Evolutionary conservation across 2,888 invertebrate genomes (phyloP).

Genomic region (Petrolisthes cinctipes): DNA sequence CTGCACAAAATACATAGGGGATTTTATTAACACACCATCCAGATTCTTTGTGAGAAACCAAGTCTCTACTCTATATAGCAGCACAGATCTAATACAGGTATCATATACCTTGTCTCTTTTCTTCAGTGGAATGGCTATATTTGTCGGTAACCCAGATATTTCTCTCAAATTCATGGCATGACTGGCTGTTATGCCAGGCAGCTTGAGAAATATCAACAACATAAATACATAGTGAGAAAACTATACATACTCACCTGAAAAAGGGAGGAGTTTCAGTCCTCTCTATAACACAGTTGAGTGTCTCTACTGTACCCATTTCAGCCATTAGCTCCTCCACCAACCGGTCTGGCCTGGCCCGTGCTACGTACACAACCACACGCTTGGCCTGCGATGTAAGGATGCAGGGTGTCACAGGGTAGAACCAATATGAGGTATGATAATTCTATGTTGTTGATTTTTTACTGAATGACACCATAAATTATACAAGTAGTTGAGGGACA

Average conservation of each 20-base stretch:
- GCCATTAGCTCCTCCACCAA: constrained; percentile 97
- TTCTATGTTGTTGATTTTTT: constrained; percentile 66
- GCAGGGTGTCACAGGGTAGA: constrained; percentile 65
- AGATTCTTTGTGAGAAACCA: no score
- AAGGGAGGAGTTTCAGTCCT: constrained; percentile 98
- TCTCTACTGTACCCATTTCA: constrained; percentile 96
- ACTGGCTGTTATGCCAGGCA: background rate
- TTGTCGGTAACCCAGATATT: no score
- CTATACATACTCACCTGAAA: constrained; percentile 82
- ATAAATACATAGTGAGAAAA: constrained; percentile 49
- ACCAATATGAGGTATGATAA: constrained; percentile 44
- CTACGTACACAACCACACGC: constrained; percentile 92
- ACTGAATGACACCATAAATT: constrained; percentile 68
- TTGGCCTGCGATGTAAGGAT: constrained; percentile 80
- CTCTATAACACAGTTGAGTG: constrained; percentile 94
- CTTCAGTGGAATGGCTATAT: background rate
- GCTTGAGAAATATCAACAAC: background rate
- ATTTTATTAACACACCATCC: no score
- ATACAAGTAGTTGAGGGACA: constrained; percentile 67
- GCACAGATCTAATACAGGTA: background rate
- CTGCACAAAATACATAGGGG: no score
- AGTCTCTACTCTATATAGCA: no score
- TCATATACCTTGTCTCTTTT: background rate
- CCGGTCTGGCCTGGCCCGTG: constrained; percentile 90
- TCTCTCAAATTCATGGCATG: background rate